phyloP scores from a whole-genome alignment of 2,888 invertebrate genomes.

The Escarpia spicata region DNA sequence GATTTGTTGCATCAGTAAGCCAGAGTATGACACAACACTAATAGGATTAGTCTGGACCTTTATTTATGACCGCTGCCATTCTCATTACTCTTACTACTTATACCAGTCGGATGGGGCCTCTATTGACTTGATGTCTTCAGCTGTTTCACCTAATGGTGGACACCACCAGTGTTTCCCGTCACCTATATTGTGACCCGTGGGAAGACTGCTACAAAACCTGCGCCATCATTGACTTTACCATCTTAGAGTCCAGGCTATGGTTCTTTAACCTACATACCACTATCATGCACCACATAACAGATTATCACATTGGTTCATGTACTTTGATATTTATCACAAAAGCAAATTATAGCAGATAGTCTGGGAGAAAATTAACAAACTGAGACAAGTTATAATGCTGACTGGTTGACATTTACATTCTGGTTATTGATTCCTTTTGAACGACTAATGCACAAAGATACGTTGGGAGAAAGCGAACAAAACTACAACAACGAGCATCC shows the following conservation, averaged over 20 bases:
- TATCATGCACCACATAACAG: not conserved
- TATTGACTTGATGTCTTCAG: not conserved
- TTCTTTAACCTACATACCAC: not conserved
- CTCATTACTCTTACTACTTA: not conserved
- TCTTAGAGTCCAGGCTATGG: not conserved
- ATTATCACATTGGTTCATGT: not conserved
- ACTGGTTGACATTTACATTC: not conserved
- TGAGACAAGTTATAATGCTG: not conserved
- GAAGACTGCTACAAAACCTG: not conserved
- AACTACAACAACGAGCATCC: not conserved
- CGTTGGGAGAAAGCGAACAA: not conserved
- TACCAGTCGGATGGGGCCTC: not conserved
- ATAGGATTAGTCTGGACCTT: not conserved
- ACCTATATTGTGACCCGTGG: not conserved
- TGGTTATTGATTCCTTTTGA: not conserved
- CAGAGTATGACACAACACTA: not conserved
- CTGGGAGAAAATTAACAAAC: not conserved
- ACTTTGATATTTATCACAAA: too few relatives aligned
- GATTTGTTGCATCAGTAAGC: not conserved
- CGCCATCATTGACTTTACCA: not conserved
- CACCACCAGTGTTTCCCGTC: not conserved
- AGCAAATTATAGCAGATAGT: not conserved
- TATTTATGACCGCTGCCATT: not conserved
- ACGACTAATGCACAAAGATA: not conserved
- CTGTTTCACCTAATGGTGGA: not conserved